Percentiles rank a stretch among this genome's conserved stretches.
These are phyloP conservation scores for Bellardia bayeri DNA, from an alignment of 2,888 invertebrate species.

Conservation along the genomic window DNA sequence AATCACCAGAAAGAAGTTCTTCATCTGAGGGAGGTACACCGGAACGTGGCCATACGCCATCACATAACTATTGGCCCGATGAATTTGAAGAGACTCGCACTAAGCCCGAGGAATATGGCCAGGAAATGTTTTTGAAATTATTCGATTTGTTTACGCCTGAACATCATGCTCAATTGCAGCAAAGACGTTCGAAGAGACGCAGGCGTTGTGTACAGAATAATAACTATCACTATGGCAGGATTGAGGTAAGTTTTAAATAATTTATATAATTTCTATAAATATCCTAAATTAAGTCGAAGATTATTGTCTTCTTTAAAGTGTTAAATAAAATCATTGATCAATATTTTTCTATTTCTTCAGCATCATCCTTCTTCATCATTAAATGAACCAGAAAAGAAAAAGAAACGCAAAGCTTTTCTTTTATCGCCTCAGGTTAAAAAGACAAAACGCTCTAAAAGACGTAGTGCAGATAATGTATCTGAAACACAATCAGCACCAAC, in stretches of 20 bases:
- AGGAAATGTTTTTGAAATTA: slow-evolving; percentile 80
- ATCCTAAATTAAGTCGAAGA: too few species aligned
- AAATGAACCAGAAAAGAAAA: slow-evolving; percentile 74
- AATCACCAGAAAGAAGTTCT: slow-evolving; percentile 71
- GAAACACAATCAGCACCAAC: slow-evolving; percentile 60
- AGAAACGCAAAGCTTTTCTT: slow-evolving; percentile 80
- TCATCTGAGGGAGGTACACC: slow-evolving; percentile 79
- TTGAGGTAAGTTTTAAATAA: slow-evolving; percentile 77
- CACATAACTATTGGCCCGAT: slow-evolving; percentile 77
- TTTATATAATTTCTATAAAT: neutral
- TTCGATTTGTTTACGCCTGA: slow-evolving; percentile 82
- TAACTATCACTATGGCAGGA: slow-evolving; percentile 83
- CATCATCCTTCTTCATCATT: slow-evolving; percentile 45
- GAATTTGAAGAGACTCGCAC: slow-evolving; percentile 71
- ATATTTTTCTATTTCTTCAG: neutral
- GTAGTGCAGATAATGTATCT: slow-evolving; percentile 67
- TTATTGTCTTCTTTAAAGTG: neutral
- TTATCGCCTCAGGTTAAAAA: slow-evolving; percentile 82
- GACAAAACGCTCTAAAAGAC: slow-evolving; percentile 75
- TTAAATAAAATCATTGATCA: neutral
- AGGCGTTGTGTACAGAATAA: slow-evolving; percentile 82
- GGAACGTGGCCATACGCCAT: slow-evolving; percentile 74
- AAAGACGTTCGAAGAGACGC: slow-evolving; percentile 82
- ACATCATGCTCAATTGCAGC: slow-evolving; percentile 79
- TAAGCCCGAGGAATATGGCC: slow-evolving; percentile 78